Percentiles rank a stretch among this genome's conserved stretches.
phyloP scores from a whole-genome alignment of 1,140 invertebrate species.

The Ceratina australensis region DNA sequence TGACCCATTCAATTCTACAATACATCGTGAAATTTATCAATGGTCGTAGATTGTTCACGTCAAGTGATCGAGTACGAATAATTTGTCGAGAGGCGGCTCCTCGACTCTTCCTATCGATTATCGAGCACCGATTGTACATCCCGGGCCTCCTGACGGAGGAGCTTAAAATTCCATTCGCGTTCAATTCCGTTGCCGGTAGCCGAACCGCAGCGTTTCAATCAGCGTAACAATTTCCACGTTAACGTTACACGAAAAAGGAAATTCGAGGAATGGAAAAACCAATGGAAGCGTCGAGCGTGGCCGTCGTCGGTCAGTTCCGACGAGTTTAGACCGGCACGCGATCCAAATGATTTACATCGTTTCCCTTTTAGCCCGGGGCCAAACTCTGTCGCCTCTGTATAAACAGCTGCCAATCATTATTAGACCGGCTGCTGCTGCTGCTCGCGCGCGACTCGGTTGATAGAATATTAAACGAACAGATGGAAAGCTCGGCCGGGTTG shows the following conservation, averaged over 20 bases:
- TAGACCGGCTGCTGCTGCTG: too few relatives aligned
- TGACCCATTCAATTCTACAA: too few relatives aligned
- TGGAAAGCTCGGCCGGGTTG: background rate
- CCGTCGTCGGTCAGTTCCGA: too few relatives aligned
- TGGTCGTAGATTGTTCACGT: too few relatives aligned
- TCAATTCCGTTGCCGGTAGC: background rate
- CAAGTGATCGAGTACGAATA: too few relatives aligned
- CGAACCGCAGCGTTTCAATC: constrained; percentile 14
- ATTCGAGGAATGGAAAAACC: background rate
- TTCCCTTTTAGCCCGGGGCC: constrained; percentile 27
- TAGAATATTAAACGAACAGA: constrained; percentile 33
- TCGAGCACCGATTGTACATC: too few relatives aligned
- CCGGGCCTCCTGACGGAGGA: background rate
- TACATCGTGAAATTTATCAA: too few relatives aligned
- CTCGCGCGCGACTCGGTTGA: constrained; percentile 16
- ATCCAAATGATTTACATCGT: constrained; percentile 32
- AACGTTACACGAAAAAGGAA: background rate
- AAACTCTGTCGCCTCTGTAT: constrained; percentile 10
- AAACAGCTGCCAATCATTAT: constrained; percentile 43
- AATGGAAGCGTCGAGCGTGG: too few relatives aligned
- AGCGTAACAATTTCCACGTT: constrained; percentile 1
- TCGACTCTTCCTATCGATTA: too few relatives aligned
- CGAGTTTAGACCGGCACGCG: background rate
- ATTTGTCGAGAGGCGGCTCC: too few relatives aligned
- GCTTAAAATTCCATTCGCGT: constrained; percentile 1